These are phyloP conservation scores for Caenorhabditis sp. DNA, from an alignment of 2,888 invertebrate genomes.

Conservation along the genomic window DNA sequence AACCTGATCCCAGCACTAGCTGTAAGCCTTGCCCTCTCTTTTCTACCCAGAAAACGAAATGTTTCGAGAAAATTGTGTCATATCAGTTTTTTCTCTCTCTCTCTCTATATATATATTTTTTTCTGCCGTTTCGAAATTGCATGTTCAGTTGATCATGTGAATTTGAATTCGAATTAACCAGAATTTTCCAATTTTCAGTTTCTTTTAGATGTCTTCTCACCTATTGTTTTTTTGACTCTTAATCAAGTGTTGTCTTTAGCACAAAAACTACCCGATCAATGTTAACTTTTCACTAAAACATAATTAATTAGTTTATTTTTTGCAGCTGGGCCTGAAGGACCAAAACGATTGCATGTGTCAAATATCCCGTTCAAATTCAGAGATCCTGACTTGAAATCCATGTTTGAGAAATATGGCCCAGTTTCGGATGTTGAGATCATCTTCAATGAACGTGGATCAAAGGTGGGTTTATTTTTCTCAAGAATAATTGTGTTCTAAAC, in stretches of 20 bases:
- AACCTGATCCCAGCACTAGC: constrained; percentile 54
- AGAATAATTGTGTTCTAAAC: too few species aligned
- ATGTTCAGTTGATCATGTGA: neutral
- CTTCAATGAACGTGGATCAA: constrained; percentile 99
- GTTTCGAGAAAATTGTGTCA: neutral
- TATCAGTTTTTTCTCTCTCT: neutral
- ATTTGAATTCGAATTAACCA: constrained; percentile 1
- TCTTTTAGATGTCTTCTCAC: constrained; percentile 9
- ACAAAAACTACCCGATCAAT: constrained; percentile 2
- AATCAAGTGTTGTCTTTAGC: constrained; percentile 12
- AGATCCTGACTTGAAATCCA: constrained; percentile 93
- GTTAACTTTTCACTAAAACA: neutral
- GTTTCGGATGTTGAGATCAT: constrained; percentile 99
- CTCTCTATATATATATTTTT: neutral
- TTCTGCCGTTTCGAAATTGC: neutral
- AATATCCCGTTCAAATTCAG: constrained; percentile 99
- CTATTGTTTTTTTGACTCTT: neutral
- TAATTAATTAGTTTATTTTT: neutral
- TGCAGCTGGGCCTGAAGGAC: constrained; percentile 46
- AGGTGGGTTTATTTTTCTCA: too few species aligned
- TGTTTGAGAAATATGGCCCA: constrained; percentile 86
- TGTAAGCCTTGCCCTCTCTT: constrained; percentile 47
- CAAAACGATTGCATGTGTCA: constrained; percentile 91
- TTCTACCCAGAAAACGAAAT: too few species aligned
- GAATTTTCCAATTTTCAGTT: constrained; percentile 35